Base-by-base conservation (phyloP, 2,888 invertebrate genomes). In the Digitonthophagus gazella region DNA sequence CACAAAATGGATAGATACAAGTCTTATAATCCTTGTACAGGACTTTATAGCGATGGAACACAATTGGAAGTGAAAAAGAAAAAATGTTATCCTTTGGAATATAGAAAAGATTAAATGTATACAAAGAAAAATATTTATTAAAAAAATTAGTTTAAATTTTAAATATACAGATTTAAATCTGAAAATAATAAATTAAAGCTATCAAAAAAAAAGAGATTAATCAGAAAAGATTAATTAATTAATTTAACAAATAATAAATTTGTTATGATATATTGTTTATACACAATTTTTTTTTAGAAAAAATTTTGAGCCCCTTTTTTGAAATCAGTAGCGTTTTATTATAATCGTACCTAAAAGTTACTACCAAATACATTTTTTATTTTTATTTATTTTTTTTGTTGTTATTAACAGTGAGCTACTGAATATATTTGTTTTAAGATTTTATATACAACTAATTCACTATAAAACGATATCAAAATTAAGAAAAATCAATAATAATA, bases 111-210 rank as follows among this genome's bases (percentile, higher is more conserved):
- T 8, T 56, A 56, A 69, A n/a, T 63, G 64, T 58, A 54, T 66
- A 74, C 70, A 70, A 75, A 74, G 28, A 77, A 75, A 78, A 77
- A 77, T 74, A 76, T 77, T 76, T 78, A 76, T 74, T 74, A 18
- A 61, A 20, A 75, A 76, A 75, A 76, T n/a, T n/a, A n/a, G n/a
- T n/a, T n/a, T n/a, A 76, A 69, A 71, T 66, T 76, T 75, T 72
- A 74, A 74, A 76, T 75, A 77, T 74, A 69, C 69, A 69, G 67
- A 58, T 66, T 44, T 68, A 65, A 70, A 65, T 68, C 66, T n/a
- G n/a, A 71, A 71, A 73, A 65, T 67, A 77, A 76, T 75, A 71
- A 69, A 74, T 72, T 73, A 76, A 75, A 73, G 72, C 72, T 58
- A 16, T 58, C 18, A 58, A n/a, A 58, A 58, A 18, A 58, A 11